A percentile compares a stretch with the other conserved stretches of the same genome.
Conservation (phyloP, 2,797 vertebrate species). For the Simalia tracyae region DNA sequence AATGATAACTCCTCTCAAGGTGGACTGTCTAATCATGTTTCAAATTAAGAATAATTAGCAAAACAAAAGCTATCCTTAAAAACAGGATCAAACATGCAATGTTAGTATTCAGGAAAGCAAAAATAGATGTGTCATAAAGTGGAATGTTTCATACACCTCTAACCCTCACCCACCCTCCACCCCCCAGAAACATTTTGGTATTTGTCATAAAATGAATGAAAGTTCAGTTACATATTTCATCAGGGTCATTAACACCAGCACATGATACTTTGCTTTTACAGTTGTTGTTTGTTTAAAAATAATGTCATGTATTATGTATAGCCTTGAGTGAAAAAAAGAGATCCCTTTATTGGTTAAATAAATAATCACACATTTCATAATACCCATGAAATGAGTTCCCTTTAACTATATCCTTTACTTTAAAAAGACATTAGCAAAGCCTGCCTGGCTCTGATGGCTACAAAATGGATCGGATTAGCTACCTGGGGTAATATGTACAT, state of each 20-base stretch:
- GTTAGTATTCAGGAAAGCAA: background rate
- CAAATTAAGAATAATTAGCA: background rate
- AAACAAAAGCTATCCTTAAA: background rate
- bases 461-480: conserved; percentile 63
- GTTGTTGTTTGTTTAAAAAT: conserved; percentile 11
- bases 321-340: conserved; percentile 55
- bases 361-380: conserved; percentile 70
- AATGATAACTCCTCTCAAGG: background rate
- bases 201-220: conserved; percentile 54
- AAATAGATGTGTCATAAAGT: background rate
- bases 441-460: conserved; percentile 53
- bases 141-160: background rate
- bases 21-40: background rate
- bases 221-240: conserved; percentile 45
- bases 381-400: conserved; percentile 52
- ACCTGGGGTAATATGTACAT: conserved; percentile 66
- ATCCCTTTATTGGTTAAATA: conserved; percentile 65
- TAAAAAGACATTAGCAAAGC: conserved; percentile 63
- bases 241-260: conserved; percentile 50
- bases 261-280: conserved; percentile 48
- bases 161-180: background rate
- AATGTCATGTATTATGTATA: conserved; percentile 56
- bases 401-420: conserved; percentile 66
- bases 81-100: background rate
- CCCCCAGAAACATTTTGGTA: conserved; percentile 42